Conservation (phyloP, 1,140 invertebrate genomes). For the Ruditapes philippinarum region DNA sequence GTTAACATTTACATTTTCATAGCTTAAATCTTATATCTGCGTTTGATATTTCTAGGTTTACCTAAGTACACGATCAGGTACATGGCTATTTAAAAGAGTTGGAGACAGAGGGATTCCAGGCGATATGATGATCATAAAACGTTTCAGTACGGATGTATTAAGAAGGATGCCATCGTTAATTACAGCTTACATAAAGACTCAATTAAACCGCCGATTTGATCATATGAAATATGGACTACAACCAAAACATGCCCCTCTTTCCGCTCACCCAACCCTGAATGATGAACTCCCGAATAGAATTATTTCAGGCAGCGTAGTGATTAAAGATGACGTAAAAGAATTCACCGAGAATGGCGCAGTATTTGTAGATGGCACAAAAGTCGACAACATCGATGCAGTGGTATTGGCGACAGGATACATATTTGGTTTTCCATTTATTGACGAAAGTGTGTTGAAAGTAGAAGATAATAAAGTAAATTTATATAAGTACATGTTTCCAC, state of each 20-base stretch:
- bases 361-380: constrained; percentile 85
- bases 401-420: constrained; percentile 82
- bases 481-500: constrained; percentile 87
- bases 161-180: neutral
- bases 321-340: constrained; percentile 84
- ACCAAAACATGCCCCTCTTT: constrained; percentile 86
- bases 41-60: constrained; percentile 86
- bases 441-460: constrained; percentile 77
- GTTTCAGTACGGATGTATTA: neutral
- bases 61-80: constrained; percentile 87
- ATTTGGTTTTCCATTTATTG: constrained; percentile 82
- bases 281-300: constrained; percentile 88
- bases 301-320: constrained; percentile 86
- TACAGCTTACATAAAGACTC: neutral
- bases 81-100: constrained; percentile 87
- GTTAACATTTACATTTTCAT: too few species aligned
- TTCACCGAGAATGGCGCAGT: constrained; percentile 84
- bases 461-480: constrained; percentile 85
- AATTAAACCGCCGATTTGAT: constrained; percentile 84
- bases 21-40: too few species aligned
- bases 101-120: constrained; percentile 75
- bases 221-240: constrained; percentile 87
- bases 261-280: constrained; percentile 88
- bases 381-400: constrained; percentile 81
- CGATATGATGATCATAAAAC: constrained; percentile 66